These are phyloP conservation scores for Cataglyphis albicans DNA, from an alignment of 2,888 invertebrate genomes.

Conservation along the genomic window DNA sequence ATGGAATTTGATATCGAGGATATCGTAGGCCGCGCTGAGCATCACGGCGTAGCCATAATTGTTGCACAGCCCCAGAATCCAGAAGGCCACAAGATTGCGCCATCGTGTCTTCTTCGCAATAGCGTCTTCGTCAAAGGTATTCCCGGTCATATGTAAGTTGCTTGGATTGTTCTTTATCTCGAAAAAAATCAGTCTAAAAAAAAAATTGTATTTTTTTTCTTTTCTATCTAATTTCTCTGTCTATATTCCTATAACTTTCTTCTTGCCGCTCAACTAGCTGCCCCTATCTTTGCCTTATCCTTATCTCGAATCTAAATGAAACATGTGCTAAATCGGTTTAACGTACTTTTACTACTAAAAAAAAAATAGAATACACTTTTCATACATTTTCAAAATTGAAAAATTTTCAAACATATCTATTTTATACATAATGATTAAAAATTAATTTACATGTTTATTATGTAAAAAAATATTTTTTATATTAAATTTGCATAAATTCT, in stretches of 20 bases:
- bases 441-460: not conserved
- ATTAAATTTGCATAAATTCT: not conserved
- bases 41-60: conserved; percentile 96
- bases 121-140: conserved; percentile 65
- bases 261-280: not conserved
- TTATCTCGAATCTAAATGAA: not conserved
- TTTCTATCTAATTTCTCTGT: not conserved
- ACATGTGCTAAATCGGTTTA: conserved; percentile 11
- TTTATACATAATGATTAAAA: not conserved
- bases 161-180: conserved; percentile 61
- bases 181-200: conserved; percentile 20
- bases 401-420: no score
- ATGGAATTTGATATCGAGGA: conserved; percentile 85
- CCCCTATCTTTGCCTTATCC: not conserved
- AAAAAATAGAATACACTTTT: no score
- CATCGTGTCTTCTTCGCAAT: conserved; percentile 78
- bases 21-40: conserved; percentile 94
- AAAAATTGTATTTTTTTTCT: not conserved
- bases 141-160: conserved; percentile 39
- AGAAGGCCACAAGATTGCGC: conserved; percentile 89
- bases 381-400: no score
- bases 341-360: no score
- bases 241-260: not conserved
- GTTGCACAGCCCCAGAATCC: conserved; percentile 94
- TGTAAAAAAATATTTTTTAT: not conserved